Conservation (phyloP, 2,113 vertebrate genomes). For the human region DNA sequence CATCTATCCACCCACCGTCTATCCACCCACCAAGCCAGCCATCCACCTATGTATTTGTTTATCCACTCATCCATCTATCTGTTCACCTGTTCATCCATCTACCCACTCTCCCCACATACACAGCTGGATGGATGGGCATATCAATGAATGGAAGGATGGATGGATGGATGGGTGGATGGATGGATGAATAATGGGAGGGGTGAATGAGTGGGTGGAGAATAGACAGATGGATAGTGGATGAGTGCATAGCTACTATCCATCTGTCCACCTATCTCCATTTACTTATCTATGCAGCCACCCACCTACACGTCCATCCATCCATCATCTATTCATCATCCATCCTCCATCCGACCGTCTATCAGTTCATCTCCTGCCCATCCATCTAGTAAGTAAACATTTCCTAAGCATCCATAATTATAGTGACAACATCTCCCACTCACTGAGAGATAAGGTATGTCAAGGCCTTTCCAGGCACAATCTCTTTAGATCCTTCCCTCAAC, state of each 20-base stretch:
- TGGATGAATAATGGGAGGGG: not conserved
- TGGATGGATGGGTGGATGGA: not conserved
- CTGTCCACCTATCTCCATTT: not conserved
- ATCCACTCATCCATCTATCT: not conserved
- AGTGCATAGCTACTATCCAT: no score
- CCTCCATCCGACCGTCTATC: not conserved
- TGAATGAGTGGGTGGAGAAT: not conserved
- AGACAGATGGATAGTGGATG: not conserved
- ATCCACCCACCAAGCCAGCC: not conserved
- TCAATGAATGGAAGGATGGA: not conserved
- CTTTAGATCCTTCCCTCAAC: not conserved
- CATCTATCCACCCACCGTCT: not conserved
- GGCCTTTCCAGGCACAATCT: not conserved
- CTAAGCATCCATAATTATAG: not conserved
- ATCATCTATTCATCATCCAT: no score
- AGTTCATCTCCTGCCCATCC: not conserved
- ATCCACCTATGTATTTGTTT: not conserved
- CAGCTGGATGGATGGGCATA: not conserved
- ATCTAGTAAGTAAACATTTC: no score
- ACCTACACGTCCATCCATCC: not conserved
- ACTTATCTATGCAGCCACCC: not conserved
- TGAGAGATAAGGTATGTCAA: fast-evolving
- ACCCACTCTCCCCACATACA: not conserved
- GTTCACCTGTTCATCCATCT: not conserved
- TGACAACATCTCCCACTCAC: fast-evolving